A percentile compares a stretch with the other conserved stretches of the same genome.
Evolutionary conservation across 1,140 invertebrate genomes (phyloP).

Genomic region (Anoplolepis gracilipes): DNA sequence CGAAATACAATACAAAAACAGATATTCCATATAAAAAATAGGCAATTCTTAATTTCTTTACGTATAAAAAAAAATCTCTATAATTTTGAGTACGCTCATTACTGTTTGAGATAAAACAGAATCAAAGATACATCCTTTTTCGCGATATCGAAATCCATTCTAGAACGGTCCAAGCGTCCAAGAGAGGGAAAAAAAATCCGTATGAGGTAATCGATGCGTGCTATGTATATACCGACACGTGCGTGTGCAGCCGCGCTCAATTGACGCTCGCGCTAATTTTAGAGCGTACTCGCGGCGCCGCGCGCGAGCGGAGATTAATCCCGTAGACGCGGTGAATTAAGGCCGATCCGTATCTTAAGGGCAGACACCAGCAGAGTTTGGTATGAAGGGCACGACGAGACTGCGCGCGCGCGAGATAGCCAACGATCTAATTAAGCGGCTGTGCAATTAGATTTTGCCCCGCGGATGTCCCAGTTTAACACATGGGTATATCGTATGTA

Average conservation of each 20-base stretch:
- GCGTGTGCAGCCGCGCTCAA: constrained; percentile 49
- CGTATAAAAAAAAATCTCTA: not conserved
- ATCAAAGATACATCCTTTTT: constrained; percentile 40
- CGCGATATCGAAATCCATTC: constrained; percentile 27
- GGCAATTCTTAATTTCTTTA: not conserved
- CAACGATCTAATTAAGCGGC: constrained; percentile 69
- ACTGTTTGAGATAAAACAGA: not conserved
- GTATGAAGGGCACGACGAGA: constrained; percentile 63
- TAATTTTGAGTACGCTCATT: not conserved
- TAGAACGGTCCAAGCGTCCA: constrained; percentile 22
- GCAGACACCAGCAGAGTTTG: constrained; percentile 65
- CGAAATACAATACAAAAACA: not conserved
- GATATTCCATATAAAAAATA: not conserved
- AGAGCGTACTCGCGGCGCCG: constrained; percentile 52
- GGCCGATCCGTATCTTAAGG: constrained; percentile 72
- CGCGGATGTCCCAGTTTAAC: constrained; percentile 41
- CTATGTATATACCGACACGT: constrained; percentile 35
- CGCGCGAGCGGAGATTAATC: constrained; percentile 64
- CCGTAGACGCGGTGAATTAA: constrained; percentile 70
- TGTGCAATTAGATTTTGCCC: constrained; percentile 63
- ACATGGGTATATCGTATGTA: not conserved
- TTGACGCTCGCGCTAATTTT: constrained; percentile 69
- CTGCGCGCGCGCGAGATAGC: constrained; percentile 19
- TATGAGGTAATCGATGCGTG: constrained; percentile 52
- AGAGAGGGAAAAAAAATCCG: not conserved